Evolutionary conservation across 1,140 invertebrate genomes (phyloP), one percentile per base, ranked within the genome.

Genomic region (Conus betulinus): DNA sequence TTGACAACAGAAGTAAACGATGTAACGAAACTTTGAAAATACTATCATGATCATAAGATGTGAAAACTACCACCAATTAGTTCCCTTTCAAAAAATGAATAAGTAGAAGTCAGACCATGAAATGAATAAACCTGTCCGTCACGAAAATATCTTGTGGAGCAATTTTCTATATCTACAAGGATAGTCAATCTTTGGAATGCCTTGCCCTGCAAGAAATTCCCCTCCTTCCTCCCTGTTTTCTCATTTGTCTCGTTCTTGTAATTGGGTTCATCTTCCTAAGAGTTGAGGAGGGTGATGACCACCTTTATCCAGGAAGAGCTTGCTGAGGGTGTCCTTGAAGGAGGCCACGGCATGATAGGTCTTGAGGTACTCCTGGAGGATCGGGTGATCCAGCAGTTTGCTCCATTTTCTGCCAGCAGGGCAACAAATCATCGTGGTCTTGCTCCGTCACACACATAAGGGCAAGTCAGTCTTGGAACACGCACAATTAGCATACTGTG

Each of bases 251-350:
- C 4, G 51, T 20, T 23, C 39, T 39, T 39, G 79, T 15, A 17
- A 25, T 82, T 17, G n/a, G 79, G n/a, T 17, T 15, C 83, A 39
- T 39, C 39, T 39, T 39, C 39, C 39, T 39, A 63, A 11, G 13
- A 87, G 76, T 17, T 13, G 13, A 15, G 60, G 13, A 67, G 60
- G 11, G 60, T 3, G 71, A 57, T 39, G 39, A 39, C 81, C 86
- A 94, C 94, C 94, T 94, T 93, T 94, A 81, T 94, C 93, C 25
- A 92, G 82, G 71, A 95, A 90, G 5, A 94, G 87, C 89, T 93
- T 93, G 53, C 90, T 89, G 23, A 95, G 88, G 11, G 88, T 89
- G 57, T 94, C 91, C 84, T 93, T 95, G 81, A 95, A 95, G 67
- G 86, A 90, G n/a, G 92, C 76, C 0, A 94, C 90, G 7, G 90